Conservation (phyloP, 2,888 invertebrate genomes). For the Tipula confusa region DNA sequence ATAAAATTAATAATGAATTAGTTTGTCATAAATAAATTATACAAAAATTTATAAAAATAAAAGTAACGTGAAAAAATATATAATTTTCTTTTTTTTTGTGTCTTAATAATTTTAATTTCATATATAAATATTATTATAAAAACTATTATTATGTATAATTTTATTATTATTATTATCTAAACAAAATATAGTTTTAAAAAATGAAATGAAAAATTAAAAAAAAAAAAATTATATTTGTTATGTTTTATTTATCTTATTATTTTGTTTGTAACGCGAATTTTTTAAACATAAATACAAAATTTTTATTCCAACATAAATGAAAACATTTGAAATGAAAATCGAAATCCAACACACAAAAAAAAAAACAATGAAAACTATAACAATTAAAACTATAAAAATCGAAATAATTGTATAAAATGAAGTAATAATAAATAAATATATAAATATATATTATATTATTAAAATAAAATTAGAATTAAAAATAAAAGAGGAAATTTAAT, state of each 20-base stretch:
- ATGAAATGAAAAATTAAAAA: background rate
- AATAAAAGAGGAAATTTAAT: background rate
- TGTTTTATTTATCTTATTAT: background rate
- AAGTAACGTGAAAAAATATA: background rate
- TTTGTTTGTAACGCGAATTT: conserved; percentile 12
- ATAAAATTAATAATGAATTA: background rate
- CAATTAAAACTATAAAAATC: background rate
- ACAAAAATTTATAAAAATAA: background rate
- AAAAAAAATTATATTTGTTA: conserved; percentile 21
- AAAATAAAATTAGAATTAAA: background rate
- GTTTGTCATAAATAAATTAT: background rate
- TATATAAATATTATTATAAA: background rate
- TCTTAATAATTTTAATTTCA: conserved; percentile 16
- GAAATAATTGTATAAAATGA: conserved; percentile 6
- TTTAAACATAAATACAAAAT: background rate
- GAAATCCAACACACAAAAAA: background rate
- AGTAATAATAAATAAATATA: background rate
- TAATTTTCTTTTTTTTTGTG: too few relatives aligned
- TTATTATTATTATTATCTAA: background rate
- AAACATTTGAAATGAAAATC: background rate
- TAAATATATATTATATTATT: conserved; percentile 21
- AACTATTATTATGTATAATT: conserved; percentile 20
- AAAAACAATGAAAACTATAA: background rate
- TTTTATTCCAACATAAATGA: background rate
- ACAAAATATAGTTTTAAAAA: background rate